Conservation (phyloP, 2,113 vertebrate genomes). For the Hippocampus guttulatus region DNA sequence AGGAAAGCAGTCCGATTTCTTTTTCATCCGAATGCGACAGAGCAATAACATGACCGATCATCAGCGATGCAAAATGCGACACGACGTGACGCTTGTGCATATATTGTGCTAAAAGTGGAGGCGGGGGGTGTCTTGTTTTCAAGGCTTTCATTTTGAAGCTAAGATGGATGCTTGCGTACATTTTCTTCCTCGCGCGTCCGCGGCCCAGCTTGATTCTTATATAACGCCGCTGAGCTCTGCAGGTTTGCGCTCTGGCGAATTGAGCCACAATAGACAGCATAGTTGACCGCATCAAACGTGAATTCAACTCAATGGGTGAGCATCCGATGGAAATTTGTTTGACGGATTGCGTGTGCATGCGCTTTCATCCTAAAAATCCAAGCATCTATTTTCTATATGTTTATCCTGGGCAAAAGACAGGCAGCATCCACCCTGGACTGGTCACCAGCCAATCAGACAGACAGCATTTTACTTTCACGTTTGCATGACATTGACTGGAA, state of each 20-base stretch:
- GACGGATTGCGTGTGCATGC: background rate
- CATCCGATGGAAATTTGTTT: background rate
- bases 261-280: background rate
- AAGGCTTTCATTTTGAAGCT: slow-evolving; percentile 77
- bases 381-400: background rate
- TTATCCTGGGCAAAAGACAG: background rate
- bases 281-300: background rate
- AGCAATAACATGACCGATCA: background rate
- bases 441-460: background rate
- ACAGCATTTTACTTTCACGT: background rate
- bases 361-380: background rate
- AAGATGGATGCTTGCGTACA: slow-evolving; percentile 76
- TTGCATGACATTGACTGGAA: background rate
- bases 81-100: slow-evolving; percentile 9
- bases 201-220: slow-evolving; percentile 50
- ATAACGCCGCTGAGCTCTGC: slow-evolving; percentile 40
- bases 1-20: slow-evolving; percentile 1
- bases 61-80: background rate
- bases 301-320: background rate
- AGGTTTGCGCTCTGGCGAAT: background rate
- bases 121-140: slow-evolving; percentile 38
- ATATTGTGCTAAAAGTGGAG: slow-evolving; percentile 15
- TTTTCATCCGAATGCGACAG: background rate
- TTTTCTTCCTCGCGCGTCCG: slow-evolving; percentile 50
- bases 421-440: background rate